A percentile compares a stretch with the other conserved stretches of the same genome.
Conservation (phyloP, 1,140 invertebrate genomes). For the Drosophila cardini region DNA sequence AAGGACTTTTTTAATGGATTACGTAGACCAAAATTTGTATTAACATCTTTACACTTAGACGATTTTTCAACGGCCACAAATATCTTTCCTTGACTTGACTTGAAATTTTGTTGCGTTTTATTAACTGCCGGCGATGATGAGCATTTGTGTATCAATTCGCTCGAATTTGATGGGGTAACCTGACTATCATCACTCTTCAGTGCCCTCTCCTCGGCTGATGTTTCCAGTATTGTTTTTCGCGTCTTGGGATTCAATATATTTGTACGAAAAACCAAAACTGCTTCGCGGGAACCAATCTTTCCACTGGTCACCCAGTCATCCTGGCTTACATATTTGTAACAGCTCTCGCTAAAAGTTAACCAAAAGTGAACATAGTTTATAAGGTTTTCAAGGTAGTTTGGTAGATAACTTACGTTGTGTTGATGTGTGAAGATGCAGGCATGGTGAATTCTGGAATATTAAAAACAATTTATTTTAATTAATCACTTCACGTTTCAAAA, state of each 20-base stretch:
- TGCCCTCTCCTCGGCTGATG: slow-evolving; percentile 15
- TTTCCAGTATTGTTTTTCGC: slow-evolving; percentile 55
- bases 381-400: background rate
- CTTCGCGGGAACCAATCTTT: slow-evolving; percentile 75
- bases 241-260: slow-evolving; percentile 74
- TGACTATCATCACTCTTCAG: slow-evolving; percentile 22
- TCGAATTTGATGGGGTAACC: background rate
- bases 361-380: background rate
- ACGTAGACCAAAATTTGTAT: slow-evolving; percentile 32
- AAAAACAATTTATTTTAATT: slow-evolving; percentile 21
- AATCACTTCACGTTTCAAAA: background rate
- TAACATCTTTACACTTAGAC: slow-evolving; percentile 36
- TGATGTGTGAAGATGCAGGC: slow-evolving; percentile 62
- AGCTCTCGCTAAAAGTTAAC: slow-evolving; percentile 41
- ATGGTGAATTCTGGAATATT: slow-evolving; percentile 66
- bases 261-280: slow-evolving; percentile 79
- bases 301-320: slow-evolving; percentile 82
- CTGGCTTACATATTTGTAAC: slow-evolving; percentile 46
- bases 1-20: slow-evolving; percentile 40
- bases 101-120: slow-evolving; percentile 30
- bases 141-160: background rate
- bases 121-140: slow-evolving; percentile 22
- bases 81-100: slow-evolving; percentile 36
- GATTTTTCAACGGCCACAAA: slow-evolving; percentile 45
- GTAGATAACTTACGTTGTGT: slow-evolving; percentile 57